A percentile compares a stretch with the other conserved stretches of the same genome.
Conservation (phyloP, 1,140 invertebrate species). For the Centruroides sculpturatus region DNA sequence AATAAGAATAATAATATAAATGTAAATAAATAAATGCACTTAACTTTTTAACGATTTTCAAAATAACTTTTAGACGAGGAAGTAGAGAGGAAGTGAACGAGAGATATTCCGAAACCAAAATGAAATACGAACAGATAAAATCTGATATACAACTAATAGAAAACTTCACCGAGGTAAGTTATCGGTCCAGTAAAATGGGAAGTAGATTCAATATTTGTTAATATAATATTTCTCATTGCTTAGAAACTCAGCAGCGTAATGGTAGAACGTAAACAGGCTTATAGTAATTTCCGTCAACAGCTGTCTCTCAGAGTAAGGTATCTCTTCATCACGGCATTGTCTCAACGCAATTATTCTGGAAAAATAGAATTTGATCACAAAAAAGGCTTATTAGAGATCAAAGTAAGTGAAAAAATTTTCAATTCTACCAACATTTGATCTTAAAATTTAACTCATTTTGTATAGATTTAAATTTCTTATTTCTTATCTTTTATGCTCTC, state of each 20-base stretch:
- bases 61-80: no score
- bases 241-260: constrained; percentile 23
- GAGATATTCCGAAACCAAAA: constrained; percentile 5
- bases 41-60: no score
- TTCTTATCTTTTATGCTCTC: no score
- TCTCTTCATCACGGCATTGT: constrained; percentile 26
- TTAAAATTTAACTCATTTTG: no score
- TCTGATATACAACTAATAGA: constrained; percentile 21
- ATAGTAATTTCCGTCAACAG: constrained; percentile 21
- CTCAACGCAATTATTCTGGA: constrained; percentile 26
- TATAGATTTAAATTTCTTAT: no score
- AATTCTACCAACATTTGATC: no score
- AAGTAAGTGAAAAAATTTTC: constrained; percentile 19
- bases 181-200: not conserved
- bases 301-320: constrained; percentile 25
- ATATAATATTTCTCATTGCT: constrained; percentile 10
- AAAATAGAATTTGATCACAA: constrained; percentile 29
- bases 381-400: constrained; percentile 24
- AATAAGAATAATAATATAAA: no score
- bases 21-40: no score
- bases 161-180: not conserved
- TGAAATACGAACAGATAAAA: constrained; percentile 23
- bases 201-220: no score
- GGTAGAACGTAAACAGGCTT: constrained; percentile 21
- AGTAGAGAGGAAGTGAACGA: no score